Evolutionary conservation across 2,888 invertebrate genomes (phyloP).

Genomic region (Alloplasta piceator): DNA sequence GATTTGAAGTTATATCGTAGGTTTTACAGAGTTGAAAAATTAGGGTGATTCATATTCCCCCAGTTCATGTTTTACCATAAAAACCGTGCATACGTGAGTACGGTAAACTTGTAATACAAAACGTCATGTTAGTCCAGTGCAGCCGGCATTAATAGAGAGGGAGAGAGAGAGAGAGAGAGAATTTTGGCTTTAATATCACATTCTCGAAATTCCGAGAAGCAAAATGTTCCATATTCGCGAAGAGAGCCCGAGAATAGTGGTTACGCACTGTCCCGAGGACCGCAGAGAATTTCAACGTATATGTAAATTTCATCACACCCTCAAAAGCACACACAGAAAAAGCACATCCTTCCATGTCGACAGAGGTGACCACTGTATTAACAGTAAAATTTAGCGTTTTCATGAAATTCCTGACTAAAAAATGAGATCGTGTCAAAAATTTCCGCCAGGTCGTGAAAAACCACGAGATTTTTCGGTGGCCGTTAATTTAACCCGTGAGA

Average conservation of each 20-base stretch:
- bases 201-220: slow-evolving; percentile 32
- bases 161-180: slow-evolving; percentile 5
- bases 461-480: too few species aligned
- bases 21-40: too few species aligned
- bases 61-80: too few species aligned
- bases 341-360: neutral
- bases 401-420: too few species aligned
- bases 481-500: too few species aligned
- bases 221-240: neutral
- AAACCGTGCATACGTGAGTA: neutral
- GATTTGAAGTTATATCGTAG: too few species aligned
- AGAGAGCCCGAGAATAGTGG: neutral
- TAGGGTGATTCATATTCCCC: too few species aligned
- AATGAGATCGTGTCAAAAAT: too few species aligned
- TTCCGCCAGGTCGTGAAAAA: too few species aligned
- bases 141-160: neutral
- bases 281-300: slow-evolving; percentile 27
- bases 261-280: slow-evolving; percentile 4
- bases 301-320: slow-evolving; percentile 53
- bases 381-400: neutral
- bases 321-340: neutral
- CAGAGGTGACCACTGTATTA: neutral
- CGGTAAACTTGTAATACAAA: slow-evolving; percentile 26
- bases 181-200: slow-evolving; percentile 21
- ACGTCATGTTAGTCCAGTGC: slow-evolving; percentile 16